A percentile compares a stretch with the other conserved stretches of the same genome.
phyloP scores from a whole-genome alignment of 2,113 vertebrate genomes.

The Benitochromis conjunctus region DNA sequence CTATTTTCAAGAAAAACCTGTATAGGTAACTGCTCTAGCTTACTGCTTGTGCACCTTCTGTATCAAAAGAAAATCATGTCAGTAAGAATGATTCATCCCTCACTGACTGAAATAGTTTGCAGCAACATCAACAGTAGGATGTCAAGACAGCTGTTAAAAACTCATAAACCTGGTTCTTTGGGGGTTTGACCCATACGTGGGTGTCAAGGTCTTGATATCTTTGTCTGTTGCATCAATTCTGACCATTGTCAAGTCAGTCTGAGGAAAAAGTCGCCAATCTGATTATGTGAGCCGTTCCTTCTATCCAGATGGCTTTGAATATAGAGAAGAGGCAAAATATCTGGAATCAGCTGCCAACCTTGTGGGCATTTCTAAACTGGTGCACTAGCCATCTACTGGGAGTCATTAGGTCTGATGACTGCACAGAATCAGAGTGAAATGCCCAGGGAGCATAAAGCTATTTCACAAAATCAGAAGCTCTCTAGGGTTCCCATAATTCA shows the following conservation, averaged over 20 bases:
- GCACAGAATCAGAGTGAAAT: constrained; percentile 11
- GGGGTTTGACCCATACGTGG: neutral
- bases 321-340: neutral
- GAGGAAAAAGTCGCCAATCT: neutral
- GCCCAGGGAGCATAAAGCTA: constrained; percentile 5
- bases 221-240: neutral
- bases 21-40: neutral
- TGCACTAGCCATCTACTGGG: neutral
- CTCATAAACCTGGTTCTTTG: neutral
- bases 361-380: neutral
- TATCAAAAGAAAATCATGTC: neutral
- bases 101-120: neutral
- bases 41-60: neutral
- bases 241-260: neutral
- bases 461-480: constrained; percentile 18
- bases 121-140: neutral
- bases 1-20: neutral
- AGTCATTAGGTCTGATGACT: constrained; percentile 32
- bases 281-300: neutral
- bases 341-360: neutral
- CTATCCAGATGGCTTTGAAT: neutral
- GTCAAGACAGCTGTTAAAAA: neutral
- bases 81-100: neutral
- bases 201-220: neutral
- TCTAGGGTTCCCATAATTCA: constrained; percentile 18